These are phyloP conservation scores for Sebastes diploproa DNA, from an alignment of 2,797 vertebrate genomes.

Conservation along the genomic window DNA sequence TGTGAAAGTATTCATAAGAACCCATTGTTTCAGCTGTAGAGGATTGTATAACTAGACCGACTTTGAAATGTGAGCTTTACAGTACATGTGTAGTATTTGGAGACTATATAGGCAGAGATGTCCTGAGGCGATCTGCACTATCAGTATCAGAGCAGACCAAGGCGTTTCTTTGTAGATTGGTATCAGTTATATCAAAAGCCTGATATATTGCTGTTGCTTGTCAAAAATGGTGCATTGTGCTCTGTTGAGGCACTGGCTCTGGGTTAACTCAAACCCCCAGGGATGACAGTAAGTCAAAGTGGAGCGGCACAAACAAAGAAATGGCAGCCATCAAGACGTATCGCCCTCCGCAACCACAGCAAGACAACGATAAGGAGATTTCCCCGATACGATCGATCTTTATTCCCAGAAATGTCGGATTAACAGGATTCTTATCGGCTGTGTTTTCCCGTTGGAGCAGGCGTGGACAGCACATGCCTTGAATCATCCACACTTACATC, in stretches of 20 bases:
- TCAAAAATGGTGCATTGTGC: background rate
- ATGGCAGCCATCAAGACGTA: background rate
- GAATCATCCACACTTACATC: constrained; percentile 77
- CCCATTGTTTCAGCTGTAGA: background rate
- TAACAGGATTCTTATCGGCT: constrained; percentile 18
- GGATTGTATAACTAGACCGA: background rate
- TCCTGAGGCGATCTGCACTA: background rate
- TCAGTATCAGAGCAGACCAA: background rate
- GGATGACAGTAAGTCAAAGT: background rate
- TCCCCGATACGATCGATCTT: background rate
- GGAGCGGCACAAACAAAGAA: background rate
- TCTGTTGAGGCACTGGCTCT: background rate
- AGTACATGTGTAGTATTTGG: background rate
- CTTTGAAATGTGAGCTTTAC: background rate
- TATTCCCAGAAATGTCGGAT: constrained; percentile 4
- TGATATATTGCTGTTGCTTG: background rate
- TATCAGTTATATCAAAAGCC: background rate
- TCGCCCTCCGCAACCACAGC: background rate
- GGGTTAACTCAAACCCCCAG: background rate
- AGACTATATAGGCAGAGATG: background rate
- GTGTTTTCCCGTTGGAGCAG: constrained; percentile 48
- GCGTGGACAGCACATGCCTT: constrained; percentile 61
- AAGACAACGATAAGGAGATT: background rate
- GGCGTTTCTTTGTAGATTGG: background rate
- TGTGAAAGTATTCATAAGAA: no score